A percentile compares a stretch with the other conserved stretches of the same genome.
Evolutionary conservation across 2,888 invertebrate species (phyloP).

Genomic region (Trachelus troglodyta): DNA sequence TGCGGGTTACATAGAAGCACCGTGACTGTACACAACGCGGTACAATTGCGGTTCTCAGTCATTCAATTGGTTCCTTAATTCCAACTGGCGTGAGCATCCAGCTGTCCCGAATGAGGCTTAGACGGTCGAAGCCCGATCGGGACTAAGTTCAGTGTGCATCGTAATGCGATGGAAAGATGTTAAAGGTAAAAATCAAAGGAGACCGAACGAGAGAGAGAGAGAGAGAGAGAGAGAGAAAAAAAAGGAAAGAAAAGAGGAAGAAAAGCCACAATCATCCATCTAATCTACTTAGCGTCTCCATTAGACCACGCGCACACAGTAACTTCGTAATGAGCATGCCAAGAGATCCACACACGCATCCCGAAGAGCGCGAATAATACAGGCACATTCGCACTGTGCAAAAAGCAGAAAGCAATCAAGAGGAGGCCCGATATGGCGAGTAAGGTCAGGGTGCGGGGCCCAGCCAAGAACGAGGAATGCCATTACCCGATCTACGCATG

Average conservation of each 20-base stretch:
- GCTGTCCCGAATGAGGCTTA: background rate
- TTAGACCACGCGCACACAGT: conserved; percentile 37
- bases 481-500: conserved; percentile 45
- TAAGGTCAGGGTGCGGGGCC: conserved; percentile 60
- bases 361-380: conserved; percentile 28
- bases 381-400: conserved; percentile 39
- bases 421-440: conserved; percentile 56
- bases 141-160: background rate
- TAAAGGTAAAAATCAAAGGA: background rate
- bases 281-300: conserved; percentile 49
- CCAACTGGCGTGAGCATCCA: background rate
- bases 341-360: conserved; percentile 2
- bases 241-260: background rate
- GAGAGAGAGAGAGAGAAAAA: background rate
- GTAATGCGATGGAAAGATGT: background rate
- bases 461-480: conserved; percentile 57
- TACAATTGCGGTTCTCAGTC: background rate
- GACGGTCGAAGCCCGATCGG: background rate
- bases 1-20: background rate
- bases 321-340: conserved; percentile 30
- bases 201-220: background rate
- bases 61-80: background rate
- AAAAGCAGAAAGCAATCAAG: conserved; percentile 59
- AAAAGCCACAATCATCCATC: conserved; percentile 24
- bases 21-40: background rate